phyloP scores from a whole-genome alignment of 2,797 vertebrate genomes.

The Rhabdomys pumilio region DNA sequence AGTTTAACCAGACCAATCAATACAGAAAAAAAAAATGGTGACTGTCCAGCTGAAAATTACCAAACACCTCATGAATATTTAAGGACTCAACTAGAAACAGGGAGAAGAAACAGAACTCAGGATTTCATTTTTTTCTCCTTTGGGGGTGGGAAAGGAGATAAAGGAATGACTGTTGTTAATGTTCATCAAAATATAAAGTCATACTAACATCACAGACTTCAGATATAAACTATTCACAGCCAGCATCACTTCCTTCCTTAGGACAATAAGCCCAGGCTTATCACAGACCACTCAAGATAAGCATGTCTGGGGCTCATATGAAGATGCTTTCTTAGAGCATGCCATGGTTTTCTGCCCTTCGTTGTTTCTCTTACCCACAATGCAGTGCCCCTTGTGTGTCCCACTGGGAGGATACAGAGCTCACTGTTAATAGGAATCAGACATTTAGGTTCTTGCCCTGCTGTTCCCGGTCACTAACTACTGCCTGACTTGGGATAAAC shows the following conservation, averaged over 20 bases:
- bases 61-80: constrained; percentile 90
- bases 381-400: background rate
- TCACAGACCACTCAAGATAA: background rate
- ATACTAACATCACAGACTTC: constrained; percentile 24
- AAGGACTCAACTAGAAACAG: constrained; percentile 83
- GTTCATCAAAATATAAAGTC: constrained; percentile 69
- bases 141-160: constrained; percentile 59
- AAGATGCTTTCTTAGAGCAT: background rate
- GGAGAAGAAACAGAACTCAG: constrained; percentile 61
- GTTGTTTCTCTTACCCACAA: constrained; percentile 9
- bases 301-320: background rate
- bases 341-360: background rate
- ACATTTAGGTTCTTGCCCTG: background rate
- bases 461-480: background rate
- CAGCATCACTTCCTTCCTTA: background rate
- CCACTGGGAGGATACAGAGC: background rate
- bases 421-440: background rate
- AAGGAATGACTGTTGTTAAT: constrained; percentile 57
- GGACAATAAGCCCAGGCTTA: background rate
- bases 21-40: constrained; percentile 89
- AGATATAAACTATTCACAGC: background rate
- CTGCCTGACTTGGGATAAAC: background rate
- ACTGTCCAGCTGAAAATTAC: constrained; percentile 89
- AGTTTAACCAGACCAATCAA: constrained; percentile 90
- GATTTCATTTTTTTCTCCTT: constrained; percentile 67